These are phyloP conservation scores for Yasuhikotakia modesta DNA, from an alignment of 2,797 vertebrate genomes.

Conservation along the genomic window DNA sequence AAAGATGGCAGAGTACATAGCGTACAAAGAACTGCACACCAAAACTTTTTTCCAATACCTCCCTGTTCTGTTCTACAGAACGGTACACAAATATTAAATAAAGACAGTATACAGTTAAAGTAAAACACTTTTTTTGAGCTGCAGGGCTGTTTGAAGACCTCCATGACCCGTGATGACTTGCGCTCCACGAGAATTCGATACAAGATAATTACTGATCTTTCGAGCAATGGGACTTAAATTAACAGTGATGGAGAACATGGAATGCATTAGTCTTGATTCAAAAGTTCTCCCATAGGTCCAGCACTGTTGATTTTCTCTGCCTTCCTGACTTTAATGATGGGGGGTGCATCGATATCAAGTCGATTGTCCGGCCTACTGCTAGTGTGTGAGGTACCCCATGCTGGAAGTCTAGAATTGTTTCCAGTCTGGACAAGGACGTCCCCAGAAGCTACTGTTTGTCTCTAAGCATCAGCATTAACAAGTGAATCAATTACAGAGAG, in stretches of 20 bases:
- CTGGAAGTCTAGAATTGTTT: conserved; percentile 49
- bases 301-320: conserved; percentile 56
- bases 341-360: conserved; percentile 51
- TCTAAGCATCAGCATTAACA: conserved; percentile 57
- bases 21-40: not conserved
- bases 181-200: conserved; percentile 50
- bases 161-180: conserved; percentile 30
- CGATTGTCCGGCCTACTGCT: conserved; percentile 45
- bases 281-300: conserved; percentile 36
- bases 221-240: conserved; percentile 56
- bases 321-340: conserved; percentile 7
- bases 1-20: conserved; percentile 17
- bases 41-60: not conserved
- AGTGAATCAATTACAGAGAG: conserved; percentile 58
- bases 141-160: conserved; percentile 22
- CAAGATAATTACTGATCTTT: conserved; percentile 60
- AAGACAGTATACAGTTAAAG: not conserved
- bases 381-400: conserved; percentile 42
- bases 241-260: conserved; percentile 43
- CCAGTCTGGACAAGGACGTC: conserved; percentile 53
- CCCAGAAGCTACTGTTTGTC: conserved; percentile 49
- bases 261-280: conserved; percentile 57
- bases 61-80: not conserved
- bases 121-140: too few relatives aligned
- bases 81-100: not conserved